These are phyloP conservation scores for Sarcophaga variegata DNA, from an alignment of 2,888 invertebrate genomes.

Conservation along the genomic window DNA sequence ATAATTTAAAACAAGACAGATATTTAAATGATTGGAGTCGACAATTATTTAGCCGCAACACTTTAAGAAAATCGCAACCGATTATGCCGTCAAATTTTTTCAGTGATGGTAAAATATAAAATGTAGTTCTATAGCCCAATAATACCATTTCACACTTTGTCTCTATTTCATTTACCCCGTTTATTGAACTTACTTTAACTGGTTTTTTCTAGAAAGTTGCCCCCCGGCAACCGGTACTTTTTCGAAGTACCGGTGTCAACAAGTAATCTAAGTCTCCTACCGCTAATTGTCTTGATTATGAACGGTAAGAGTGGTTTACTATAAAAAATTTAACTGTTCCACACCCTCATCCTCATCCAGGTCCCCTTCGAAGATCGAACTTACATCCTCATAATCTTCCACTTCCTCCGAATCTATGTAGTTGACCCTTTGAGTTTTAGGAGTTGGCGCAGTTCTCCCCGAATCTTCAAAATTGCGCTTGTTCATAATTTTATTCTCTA, in stretches of 20 bases:
- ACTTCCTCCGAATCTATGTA: conserved; percentile 4
- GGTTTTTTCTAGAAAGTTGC: background rate
- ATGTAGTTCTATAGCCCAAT: conserved; percentile 37
- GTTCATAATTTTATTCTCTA: background rate
- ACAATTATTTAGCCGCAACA: too few species aligned
- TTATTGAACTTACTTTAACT: conserved; percentile 49
- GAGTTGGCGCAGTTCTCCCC: background rate
- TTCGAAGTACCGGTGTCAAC: conserved; percentile 66
- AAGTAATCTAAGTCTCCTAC: conserved; percentile 48
- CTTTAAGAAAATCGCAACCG: too few species aligned
- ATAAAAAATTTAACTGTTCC: conserved; percentile 58
- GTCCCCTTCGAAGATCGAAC: conserved; percentile 10
- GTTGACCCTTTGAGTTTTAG: background rate
- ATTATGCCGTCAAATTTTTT: too few species aligned
- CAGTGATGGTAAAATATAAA: too few species aligned
- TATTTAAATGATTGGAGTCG: too few species aligned
- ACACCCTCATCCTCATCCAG: background rate
- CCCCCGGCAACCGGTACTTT: conserved; percentile 29
- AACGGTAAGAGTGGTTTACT: conserved; percentile 50
- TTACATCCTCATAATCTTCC: background rate
- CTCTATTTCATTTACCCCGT: conserved; percentile 32
- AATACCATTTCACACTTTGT: conserved; percentile 47
- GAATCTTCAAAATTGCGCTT: conserved; percentile 6
- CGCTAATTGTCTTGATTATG: conserved; percentile 48
- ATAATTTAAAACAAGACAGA: too few species aligned